phyloP scores from a whole-genome alignment of 1,140 invertebrate species.

The Cotesia typhae region DNA sequence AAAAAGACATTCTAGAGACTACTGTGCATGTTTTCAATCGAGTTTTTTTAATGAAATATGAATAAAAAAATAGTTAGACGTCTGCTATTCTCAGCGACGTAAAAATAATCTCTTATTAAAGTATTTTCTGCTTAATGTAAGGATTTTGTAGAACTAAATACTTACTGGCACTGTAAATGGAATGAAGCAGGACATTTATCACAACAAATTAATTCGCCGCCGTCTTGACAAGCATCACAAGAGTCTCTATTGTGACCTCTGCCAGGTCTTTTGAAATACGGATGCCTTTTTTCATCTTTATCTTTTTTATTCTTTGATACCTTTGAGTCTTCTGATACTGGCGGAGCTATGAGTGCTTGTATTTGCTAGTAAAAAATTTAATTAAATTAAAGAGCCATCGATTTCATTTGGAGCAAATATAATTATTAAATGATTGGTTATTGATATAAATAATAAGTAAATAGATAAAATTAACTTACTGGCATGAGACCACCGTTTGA shows the following conservation, averaged over 20 bases:
- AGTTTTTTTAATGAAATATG: too few relatives aligned
- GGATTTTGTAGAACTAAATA: slow-evolving; percentile 38
- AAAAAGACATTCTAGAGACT: too few relatives aligned
- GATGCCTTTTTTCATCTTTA: slow-evolving; percentile 75
- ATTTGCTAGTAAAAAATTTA: slow-evolving; percentile 76
- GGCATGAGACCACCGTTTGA: slow-evolving; percentile 75
- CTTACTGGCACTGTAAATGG: slow-evolving; percentile 93
- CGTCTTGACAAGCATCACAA: slow-evolving; percentile 92
- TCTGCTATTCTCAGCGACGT: too few relatives aligned
- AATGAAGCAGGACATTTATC: slow-evolving; percentile 95
- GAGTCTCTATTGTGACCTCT: slow-evolving; percentile 92
- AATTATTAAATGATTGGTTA: background rate
- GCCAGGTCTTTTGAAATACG: slow-evolving; percentile 85
- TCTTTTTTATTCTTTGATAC: slow-evolving; percentile 70
- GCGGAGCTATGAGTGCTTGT: slow-evolving; percentile 85
- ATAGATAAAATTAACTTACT: slow-evolving; percentile 62
- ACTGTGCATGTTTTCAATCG: too few relatives aligned
- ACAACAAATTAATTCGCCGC: slow-evolving; percentile 94
- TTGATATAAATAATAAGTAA: slow-evolving; percentile 10
- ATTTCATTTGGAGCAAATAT: background rate
- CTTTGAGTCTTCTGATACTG: slow-evolving; percentile 75
- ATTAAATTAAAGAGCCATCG: slow-evolving; percentile 24
- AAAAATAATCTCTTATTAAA: background rate
- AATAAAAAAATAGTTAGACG: too few relatives aligned
- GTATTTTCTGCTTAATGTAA: background rate